These are phyloP conservation scores for Rugalucina vietnamica DNA, from an alignment of 2,888 invertebrate genomes.

Conservation along the genomic window DNA sequence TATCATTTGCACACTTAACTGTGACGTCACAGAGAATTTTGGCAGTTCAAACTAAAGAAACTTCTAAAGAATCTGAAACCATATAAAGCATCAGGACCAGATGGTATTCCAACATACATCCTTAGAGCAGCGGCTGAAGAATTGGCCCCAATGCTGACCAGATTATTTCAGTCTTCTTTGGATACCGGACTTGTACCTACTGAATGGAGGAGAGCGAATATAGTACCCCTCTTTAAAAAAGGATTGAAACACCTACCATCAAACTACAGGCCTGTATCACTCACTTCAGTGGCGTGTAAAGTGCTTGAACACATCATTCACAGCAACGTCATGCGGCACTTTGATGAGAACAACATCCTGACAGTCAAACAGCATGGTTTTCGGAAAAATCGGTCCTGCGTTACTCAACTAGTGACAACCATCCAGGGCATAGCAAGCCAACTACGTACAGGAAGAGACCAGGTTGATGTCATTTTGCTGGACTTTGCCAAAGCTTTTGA, in stretches of 20 bases:
- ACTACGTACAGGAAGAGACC: neutral
- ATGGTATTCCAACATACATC: neutral
- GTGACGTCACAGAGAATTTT: too few relatives aligned
- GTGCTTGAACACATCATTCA: neutral
- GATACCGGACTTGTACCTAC: neutral
- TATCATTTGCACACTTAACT: too few relatives aligned
- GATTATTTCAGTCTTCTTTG: neutral
- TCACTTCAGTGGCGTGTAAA: neutral
- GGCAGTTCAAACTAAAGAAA: too few relatives aligned
- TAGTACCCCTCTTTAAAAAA: conserved; percentile 1
- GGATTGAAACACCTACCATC: neutral
- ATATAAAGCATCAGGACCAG: neutral
- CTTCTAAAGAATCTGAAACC: neutral
- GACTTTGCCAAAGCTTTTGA: conserved; percentile 28
- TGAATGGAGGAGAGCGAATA: neutral
- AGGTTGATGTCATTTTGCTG: neutral
- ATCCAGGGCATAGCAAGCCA: neutral
- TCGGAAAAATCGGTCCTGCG: neutral
- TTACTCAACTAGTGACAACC: neutral
- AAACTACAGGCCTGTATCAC: neutral
- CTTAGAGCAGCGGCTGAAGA: too few relatives aligned
- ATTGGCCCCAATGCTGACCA: neutral
- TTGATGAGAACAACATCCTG: conserved; percentile 5
- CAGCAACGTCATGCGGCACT: conserved; percentile 7
- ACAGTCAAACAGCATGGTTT: neutral